phyloP scores from a whole-genome alignment of 1,140 invertebrate genomes.

The Diuraphis noxia region DNA sequence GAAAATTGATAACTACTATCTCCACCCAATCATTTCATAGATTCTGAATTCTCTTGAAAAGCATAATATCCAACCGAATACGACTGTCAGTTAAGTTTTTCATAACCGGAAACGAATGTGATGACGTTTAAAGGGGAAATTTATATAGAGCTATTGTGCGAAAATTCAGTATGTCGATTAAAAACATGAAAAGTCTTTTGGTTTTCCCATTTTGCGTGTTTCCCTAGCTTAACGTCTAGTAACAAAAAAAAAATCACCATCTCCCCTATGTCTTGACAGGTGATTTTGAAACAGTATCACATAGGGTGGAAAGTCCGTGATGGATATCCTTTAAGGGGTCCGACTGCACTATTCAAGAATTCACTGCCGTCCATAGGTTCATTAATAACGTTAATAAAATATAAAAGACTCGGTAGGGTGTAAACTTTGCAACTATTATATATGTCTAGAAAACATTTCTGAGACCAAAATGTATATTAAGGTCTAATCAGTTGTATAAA shows the following conservation, averaged over 20 bases:
- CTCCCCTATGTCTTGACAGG: slow-evolving; percentile 51
- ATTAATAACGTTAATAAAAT: slow-evolving; percentile 53
- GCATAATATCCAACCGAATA: background rate
- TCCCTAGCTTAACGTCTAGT: slow-evolving; percentile 5
- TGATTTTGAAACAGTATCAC: slow-evolving; percentile 25
- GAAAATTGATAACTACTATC: background rate
- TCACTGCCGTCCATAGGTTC: slow-evolving; percentile 18
- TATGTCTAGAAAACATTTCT: background rate
- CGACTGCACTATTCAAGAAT: slow-evolving; percentile 32
- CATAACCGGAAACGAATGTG: slow-evolving; percentile 20
- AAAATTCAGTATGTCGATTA: slow-evolving; percentile 9
- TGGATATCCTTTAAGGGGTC: slow-evolving; percentile 36
- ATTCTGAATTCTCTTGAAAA: background rate
- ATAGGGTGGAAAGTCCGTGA: background rate
- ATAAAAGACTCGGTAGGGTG: slow-evolving; percentile 21
- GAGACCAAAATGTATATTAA: background rate
- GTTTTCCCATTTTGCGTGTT: slow-evolving; percentile 28
- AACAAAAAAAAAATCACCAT: slow-evolving; percentile 41
- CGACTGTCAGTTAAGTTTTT: slow-evolving; percentile 13
- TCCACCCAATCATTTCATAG: background rate
- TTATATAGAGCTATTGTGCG: background rate
- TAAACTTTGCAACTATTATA: slow-evolving; percentile 17
- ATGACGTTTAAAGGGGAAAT: slow-evolving; percentile 6
- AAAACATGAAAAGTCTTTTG: slow-evolving; percentile 45
- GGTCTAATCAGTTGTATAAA: background rate